phyloP scores from a whole-genome alignment of 2,113 vertebrate genomes.

The Azemiops feae region DNA sequence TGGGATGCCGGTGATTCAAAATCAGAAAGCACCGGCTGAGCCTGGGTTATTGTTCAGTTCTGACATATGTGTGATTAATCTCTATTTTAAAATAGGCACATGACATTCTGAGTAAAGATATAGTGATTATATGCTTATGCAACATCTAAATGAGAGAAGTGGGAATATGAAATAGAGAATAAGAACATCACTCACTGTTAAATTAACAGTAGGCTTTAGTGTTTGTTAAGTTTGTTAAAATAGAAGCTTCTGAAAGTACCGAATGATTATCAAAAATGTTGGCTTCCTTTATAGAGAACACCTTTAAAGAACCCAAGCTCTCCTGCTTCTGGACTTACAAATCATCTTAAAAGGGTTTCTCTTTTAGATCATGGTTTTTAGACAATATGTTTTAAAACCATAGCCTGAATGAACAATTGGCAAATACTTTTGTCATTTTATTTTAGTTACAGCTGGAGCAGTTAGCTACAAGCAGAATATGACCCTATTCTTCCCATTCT shows the following conservation, averaged over 20 bases:
- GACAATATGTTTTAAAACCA: not conserved
- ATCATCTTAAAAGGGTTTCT: not conserved
- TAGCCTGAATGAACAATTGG: constrained; percentile 16
- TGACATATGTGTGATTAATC: not conserved
- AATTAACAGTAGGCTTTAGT: constrained; percentile 12
- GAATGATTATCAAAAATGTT: constrained; percentile 3
- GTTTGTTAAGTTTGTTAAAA: constrained; percentile 17
- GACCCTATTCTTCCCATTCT: not conserved
- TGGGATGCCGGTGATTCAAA: not conserved
- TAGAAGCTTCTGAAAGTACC: not conserved
- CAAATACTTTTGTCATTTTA: not conserved
- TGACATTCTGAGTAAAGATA: not conserved
- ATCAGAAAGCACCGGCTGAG: not conserved
- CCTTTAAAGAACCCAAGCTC: constrained; percentile 11
- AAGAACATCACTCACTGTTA: constrained; percentile 4
- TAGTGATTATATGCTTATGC: not conserved
- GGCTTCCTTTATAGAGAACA: constrained; percentile 26
- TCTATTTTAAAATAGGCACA: constrained; percentile 21
- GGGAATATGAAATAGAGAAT: not conserved
- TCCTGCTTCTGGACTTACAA: constrained; percentile 11
- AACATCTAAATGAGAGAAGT: not conserved
- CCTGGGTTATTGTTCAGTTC: not conserved
- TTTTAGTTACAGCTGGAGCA: not conserved
- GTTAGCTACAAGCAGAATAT: not conserved
- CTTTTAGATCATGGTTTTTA: not conserved